Evolutionary conservation across 1,140 invertebrate genomes (phyloP).

Genomic region (Rhyzopertha dominica): DNA sequence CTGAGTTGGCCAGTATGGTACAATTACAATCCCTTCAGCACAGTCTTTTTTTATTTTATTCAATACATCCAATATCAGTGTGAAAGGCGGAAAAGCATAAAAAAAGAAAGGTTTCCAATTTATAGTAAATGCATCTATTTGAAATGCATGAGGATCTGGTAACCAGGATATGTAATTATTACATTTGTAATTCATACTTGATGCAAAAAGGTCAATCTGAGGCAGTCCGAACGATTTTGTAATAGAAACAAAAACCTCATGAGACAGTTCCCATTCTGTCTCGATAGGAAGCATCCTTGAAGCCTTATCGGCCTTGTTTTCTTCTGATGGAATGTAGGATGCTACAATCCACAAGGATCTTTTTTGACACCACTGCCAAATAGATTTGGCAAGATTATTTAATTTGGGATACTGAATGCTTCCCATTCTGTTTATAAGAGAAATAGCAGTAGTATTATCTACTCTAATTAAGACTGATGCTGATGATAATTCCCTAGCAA

Average conservation of each 20-base stretch:
- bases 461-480: no score
- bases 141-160: conserved; percentile 19
- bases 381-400: not conserved
- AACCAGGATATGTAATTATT: conserved; percentile 25
- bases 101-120: no score
- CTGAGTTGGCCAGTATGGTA: conserved; percentile 38
- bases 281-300: conserved; percentile 8
- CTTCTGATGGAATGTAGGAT: conserved; percentile 24
- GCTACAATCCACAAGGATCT: conserved; percentile 20
- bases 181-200: conserved; percentile 29
- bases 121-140: conserved; percentile 30
- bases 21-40: conserved; percentile 26
- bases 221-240: conserved; percentile 17
- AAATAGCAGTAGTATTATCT: conserved; percentile 16
- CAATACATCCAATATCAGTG: conserved; percentile 20
- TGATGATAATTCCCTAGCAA: no score
- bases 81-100: conserved; percentile 33
- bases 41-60: conserved; percentile 28
- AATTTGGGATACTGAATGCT: conserved; percentile 16
- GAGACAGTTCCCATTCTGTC: conserved; percentile 10
- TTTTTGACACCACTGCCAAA: conserved; percentile 26
- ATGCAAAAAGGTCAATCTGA: conserved; percentile 29
- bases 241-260: conserved; percentile 17
- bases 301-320: conserved; percentile 27
- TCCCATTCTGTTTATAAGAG: conserved; percentile 17